Evolutionary conservation across 2,888 invertebrate species (phyloP).

Genomic region (Eucera pruinosa): DNA sequence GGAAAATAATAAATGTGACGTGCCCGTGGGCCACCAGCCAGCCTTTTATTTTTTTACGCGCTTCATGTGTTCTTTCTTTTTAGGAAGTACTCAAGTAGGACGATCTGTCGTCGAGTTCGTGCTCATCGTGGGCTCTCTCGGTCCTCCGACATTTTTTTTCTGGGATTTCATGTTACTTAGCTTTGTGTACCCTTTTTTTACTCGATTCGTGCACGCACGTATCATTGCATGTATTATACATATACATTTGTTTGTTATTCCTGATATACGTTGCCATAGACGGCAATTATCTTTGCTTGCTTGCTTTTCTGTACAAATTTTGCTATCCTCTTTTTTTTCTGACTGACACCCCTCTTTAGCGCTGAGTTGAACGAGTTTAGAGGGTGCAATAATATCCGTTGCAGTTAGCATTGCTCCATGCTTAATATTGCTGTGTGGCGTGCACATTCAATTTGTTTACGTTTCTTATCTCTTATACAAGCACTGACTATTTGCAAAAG

Average conservation of each 20-base stretch:
- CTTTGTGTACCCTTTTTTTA: constrained; percentile 44
- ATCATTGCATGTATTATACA: constrained; percentile 52
- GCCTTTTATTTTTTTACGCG: constrained; percentile 69
- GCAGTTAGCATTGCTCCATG: background rate
- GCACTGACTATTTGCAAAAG: constrained; percentile 10
- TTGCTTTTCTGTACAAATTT: constrained; percentile 36
- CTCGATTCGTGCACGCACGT: constrained; percentile 62
- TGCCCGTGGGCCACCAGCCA: constrained; percentile 71
- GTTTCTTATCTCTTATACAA: constrained; percentile 13
- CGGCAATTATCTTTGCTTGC: constrained; percentile 20
- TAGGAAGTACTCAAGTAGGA: constrained; percentile 44
- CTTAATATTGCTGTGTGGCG: background rate
- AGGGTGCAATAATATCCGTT: background rate
- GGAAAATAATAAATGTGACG: constrained; percentile 52
- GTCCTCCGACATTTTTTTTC: constrained; percentile 21
- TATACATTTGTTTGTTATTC: too few relatives aligned
- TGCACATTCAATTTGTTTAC: constrained; percentile 33
- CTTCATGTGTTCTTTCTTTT: constrained; percentile 48
- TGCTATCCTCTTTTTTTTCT: constrained; percentile 9
- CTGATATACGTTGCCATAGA: constrained; percentile 8
- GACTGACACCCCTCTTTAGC: background rate
- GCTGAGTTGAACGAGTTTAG: background rate
- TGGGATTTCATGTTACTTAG: constrained; percentile 33
- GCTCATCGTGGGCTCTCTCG: constrained; percentile 24
- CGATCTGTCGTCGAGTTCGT: constrained; percentile 39